Evolutionary conservation across 2,888 invertebrate genomes (phyloP).

Genomic region (Keiferia lycopersicella): DNA sequence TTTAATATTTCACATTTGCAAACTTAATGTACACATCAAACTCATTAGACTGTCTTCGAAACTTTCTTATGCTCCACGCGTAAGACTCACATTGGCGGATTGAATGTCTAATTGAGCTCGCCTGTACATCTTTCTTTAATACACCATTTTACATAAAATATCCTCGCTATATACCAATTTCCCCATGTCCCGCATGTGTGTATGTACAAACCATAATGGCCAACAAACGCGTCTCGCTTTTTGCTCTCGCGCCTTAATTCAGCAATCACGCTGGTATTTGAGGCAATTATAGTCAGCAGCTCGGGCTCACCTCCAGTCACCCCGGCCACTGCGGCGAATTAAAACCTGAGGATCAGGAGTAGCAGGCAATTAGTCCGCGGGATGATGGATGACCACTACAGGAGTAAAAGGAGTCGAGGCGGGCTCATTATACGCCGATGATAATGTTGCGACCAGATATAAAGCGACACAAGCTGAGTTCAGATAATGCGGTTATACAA

Average conservation of each 20-base stretch:
- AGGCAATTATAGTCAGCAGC: slow-evolving; percentile 67
- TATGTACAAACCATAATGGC: slow-evolving; percentile 29
- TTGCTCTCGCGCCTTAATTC: slow-evolving; percentile 55
- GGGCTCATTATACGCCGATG: slow-evolving; percentile 76
- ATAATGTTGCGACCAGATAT: slow-evolving; percentile 51
- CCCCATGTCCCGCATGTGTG: too few relatives aligned
- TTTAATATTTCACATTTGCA: too few relatives aligned
- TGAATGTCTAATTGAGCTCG: too few relatives aligned
- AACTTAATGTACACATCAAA: too few relatives aligned
- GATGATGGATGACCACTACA: slow-evolving; percentile 77
- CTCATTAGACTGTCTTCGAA: too few relatives aligned
- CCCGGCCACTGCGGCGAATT: slow-evolving; percentile 56
- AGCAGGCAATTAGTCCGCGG: slow-evolving; percentile 77
- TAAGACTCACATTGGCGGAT: too few relatives aligned
- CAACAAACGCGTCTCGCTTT: slow-evolving; percentile 38
- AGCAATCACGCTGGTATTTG: slow-evolving; percentile 61
- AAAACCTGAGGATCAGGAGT: slow-evolving; percentile 71
- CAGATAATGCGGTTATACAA: background rate
- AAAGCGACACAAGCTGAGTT: slow-evolving; percentile 3
- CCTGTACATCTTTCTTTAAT: too few relatives aligned
- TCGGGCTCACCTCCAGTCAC: slow-evolving; percentile 54
- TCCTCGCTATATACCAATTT: slow-evolving; percentile 41
- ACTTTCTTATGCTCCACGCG: too few relatives aligned
- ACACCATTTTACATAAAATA: background rate
- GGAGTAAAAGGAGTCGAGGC: slow-evolving; percentile 68